A percentile compares a stretch with the other conserved stretches of the same genome.
Conservation (phyloP, 1,140 invertebrate species). For the Melanaphis sacchari region DNA sequence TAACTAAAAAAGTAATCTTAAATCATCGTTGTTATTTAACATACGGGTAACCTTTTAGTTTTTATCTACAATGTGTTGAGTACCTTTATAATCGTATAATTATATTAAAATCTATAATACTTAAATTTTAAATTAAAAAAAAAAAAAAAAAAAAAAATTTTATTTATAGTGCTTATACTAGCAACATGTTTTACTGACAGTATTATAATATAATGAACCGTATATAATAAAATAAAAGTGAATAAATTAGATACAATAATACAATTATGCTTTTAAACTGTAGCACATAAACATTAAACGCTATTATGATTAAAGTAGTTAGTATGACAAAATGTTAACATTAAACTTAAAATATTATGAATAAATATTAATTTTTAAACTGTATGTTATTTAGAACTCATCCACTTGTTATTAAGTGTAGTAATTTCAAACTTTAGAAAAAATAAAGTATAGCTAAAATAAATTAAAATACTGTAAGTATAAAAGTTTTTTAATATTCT, state of each 20-base stretch:
- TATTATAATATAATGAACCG: not conserved
- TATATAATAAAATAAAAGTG: not conserved
- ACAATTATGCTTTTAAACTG: not conserved
- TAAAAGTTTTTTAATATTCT: slow-evolving; percentile 7
- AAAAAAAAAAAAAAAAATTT: not conserved
- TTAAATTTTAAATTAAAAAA: not conserved
- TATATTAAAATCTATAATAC: not conserved
- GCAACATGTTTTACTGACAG: not conserved
- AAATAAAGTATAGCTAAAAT: not conserved
- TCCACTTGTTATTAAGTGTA: not conserved
- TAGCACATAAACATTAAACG: not conserved
- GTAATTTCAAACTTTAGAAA: not conserved
- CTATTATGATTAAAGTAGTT: not conserved
- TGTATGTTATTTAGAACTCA: not conserved
- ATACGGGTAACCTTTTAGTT: not conserved
- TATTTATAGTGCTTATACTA: not conserved
- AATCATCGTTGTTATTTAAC: not conserved
- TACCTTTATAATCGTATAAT: not conserved
- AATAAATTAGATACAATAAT: not conserved
- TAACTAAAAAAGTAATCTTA: not conserved
- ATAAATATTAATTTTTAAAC: not conserved
- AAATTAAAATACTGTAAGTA: not conserved
- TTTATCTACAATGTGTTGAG: not conserved
- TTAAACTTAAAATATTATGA: not conserved
- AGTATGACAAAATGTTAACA: not conserved